These are phyloP conservation scores for Porites australiensis DNA, from an alignment of 64 coral and sea anemone genomes.

Conservation along the genomic window DNA sequence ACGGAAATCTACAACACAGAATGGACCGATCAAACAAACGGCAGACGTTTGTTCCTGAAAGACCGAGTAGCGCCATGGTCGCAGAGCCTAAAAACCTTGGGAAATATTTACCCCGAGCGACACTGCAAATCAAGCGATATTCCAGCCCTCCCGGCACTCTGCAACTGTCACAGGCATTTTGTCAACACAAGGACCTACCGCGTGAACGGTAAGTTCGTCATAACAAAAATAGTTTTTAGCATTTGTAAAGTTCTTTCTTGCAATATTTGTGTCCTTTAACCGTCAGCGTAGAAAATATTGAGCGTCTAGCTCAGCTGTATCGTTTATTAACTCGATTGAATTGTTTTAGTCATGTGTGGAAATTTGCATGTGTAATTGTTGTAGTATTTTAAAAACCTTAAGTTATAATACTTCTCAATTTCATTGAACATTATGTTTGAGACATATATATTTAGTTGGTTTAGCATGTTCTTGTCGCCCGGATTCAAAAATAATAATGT, in stretches of 20 bases:
- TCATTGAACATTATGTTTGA: not conserved
- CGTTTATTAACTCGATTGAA: not conserved
- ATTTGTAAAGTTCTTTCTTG: not conserved
- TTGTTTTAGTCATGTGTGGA: not conserved
- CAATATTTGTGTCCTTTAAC: not conserved
- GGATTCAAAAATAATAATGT: not conserved
- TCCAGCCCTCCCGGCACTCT: constrained; percentile 34
- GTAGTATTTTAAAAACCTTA: not conserved
- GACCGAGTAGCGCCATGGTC: not conserved
- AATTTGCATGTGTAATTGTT: constrained; percentile 36
- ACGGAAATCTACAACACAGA: not conserved
- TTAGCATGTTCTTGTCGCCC: not conserved
- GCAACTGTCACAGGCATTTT: not conserved
- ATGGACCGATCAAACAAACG: constrained; percentile 27
- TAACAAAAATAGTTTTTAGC: not conserved
- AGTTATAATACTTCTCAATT: not conserved
- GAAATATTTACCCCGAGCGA: constrained; percentile 25
- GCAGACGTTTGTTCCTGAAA: constrained; percentile 20
- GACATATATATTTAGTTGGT: too few species aligned
- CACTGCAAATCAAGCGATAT: constrained; percentile 34
- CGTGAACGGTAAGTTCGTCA: not conserved
- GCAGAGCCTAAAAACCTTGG: not conserved
- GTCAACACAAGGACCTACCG: constrained; percentile 10
- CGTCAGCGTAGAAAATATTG: constrained; percentile 4
- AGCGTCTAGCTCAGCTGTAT: constrained; percentile 17